Evolutionary conservation across 35 echinoderm and acorn worm species (phyloP).

Genomic region (Amphiura filiformis): DNA sequence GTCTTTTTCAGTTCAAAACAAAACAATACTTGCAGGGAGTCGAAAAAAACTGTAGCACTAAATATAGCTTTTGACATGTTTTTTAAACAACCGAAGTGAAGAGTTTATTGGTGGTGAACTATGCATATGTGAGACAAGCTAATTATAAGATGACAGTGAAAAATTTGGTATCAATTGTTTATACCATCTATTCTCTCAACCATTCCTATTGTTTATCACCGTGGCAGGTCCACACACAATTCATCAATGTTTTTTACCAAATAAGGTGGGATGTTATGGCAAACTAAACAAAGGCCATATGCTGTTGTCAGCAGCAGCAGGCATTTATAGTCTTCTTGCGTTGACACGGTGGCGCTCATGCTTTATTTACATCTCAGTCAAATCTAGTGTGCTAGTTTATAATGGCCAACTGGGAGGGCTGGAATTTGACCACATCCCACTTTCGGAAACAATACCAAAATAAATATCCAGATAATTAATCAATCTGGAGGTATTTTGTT

Average conservation of each 20-base stretch:
- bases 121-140: no score
- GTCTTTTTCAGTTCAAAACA: no score
- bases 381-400: background rate
- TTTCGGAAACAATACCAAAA: background rate
- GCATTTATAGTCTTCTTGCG: no score
- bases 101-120: no score
- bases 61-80: no score
- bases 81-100: no score
- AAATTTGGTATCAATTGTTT: no score
- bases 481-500: background rate
- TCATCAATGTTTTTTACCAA: background rate
- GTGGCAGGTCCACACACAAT: no score
- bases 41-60: no score
- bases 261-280: background rate
- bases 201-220: background rate
- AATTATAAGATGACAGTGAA: no score
- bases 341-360: no score
- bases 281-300: constrained; percentile 10
- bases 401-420: background rate
- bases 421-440: constrained; percentile 13
- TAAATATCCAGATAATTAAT: constrained; percentile 2
- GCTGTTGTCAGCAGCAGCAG: background rate
- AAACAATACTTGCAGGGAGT: no score
- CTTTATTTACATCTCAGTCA: background rate
- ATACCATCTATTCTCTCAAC: background rate